These are phyloP conservation scores for Megaustenia siamemsis DNA, from an alignment of 2,888 invertebrate genomes.

Conservation along the genomic window DNA sequence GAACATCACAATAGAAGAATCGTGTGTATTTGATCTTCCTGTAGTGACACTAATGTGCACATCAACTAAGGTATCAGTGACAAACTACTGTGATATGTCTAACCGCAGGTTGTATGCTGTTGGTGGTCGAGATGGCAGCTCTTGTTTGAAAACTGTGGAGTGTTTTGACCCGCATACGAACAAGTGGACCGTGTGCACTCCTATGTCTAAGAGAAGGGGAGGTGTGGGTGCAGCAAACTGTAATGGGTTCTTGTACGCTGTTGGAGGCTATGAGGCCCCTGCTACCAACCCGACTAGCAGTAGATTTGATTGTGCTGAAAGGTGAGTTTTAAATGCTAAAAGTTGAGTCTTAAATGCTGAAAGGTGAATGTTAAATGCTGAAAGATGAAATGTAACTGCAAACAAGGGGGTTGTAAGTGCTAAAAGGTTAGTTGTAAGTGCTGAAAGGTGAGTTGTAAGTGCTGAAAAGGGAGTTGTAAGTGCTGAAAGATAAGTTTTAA, in stretches of 20 bases:
- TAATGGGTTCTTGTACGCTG: conserved; percentile 92
- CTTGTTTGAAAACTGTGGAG: conserved; percentile 93
- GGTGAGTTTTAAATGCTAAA: conserved; percentile 81
- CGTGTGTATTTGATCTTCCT: too few species aligned
- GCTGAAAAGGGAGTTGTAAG: too few species aligned
- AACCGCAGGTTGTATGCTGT: conserved; percentile 89
- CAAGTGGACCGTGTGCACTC: conserved; percentile 91
- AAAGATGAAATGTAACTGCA: conserved; percentile 75
- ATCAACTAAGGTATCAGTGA: too few species aligned
- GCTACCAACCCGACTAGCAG: conserved; percentile 90
- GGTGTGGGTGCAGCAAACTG: conserved; percentile 94
- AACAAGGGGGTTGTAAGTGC: too few species aligned
- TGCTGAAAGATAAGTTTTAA: too few species aligned
- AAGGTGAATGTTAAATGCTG: conserved; percentile 74
- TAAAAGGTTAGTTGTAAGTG: too few species aligned
- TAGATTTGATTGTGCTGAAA: conserved; percentile 93
- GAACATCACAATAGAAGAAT: too few species aligned
- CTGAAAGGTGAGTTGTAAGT: too few species aligned
- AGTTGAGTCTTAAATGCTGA: conserved; percentile 74
- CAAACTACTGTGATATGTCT: too few species aligned
- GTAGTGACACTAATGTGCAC: too few species aligned
- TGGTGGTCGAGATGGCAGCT: conserved; percentile 94
- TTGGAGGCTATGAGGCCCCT: conserved; percentile 96
- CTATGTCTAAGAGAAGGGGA: conserved; percentile 92
- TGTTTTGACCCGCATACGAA: conserved; percentile 90